Evolutionary conservation across 2,888 invertebrate species (phyloP), one percentile per base, ranked within the genome.

Genomic region (Phortica okadai): DNA sequence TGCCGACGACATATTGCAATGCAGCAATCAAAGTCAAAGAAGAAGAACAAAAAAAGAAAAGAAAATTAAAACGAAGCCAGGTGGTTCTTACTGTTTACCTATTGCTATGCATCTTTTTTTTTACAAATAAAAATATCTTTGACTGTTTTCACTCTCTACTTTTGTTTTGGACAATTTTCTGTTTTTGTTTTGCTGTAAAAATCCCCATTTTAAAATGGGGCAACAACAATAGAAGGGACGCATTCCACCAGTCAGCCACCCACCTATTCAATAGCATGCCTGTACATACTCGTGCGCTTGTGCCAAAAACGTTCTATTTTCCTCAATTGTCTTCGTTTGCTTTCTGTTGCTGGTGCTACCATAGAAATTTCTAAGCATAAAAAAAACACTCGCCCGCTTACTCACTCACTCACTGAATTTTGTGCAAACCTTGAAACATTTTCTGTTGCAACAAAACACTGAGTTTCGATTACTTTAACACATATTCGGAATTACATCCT

Each of bases 381-480:
- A 25, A 25, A 33, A 33, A 50, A 50, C 50, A 50, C 10, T 14
- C 50, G 50, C 50, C 14, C 50, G 50, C 50, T 50, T 14, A 50
- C 14, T 11, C 14, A 50, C 50, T 11, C 14, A 6, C 6, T 8
- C 14, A 50, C 50, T 50, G 8, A 14, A 14, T 50, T 14, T 70
- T 70, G 70, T 70, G 88, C 87, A 85, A 87, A 87, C 87, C 87
- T 87, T 87, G 87, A 87, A 88, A 88, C 88, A 85, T 88, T 86
- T 86, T 88, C 85, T 83, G 77, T 80, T 81, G 82, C 81, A 81
- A 81, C 33, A 33, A 33, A 33, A 33, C 79, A 78, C 85, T 85
- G 85, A 83, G 83, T 81, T 88, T 86, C 83, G 85, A 86, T 88
- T 79, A 80, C 82, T 86, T 77, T 84, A 82, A 82, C 70, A 54